Evolutionary conservation across 2,888 invertebrate species (phyloP).

Genomic region (Drosophila affinis): DNA sequence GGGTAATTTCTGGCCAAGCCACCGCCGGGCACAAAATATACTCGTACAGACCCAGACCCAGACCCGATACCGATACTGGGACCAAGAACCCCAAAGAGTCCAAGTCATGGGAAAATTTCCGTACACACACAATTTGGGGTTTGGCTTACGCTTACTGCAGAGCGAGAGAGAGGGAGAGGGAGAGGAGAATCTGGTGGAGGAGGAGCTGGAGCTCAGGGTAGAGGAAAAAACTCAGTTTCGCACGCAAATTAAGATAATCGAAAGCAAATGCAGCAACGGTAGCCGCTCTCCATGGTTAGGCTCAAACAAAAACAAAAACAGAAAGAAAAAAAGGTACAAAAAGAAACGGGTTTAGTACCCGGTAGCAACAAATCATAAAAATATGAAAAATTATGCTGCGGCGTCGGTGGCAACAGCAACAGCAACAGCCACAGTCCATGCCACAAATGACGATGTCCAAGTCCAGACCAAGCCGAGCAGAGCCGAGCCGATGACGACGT

Average conservation of each 20-base stretch:
- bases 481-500: conserved; percentile 54
- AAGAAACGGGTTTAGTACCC: conserved; percentile 76
- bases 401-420: conserved; percentile 40
- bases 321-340: conserved; percentile 10
- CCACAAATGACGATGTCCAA: conserved; percentile 15
- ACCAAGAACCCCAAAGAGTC: conserved; percentile 50
- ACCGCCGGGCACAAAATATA: conserved; percentile 68
- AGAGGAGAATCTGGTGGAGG: conserved; percentile 32
- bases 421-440: conserved; percentile 15
- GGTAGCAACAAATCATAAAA: conserved; percentile 80
- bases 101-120: conserved; percentile 78
- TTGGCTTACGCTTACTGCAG: conserved; percentile 67
- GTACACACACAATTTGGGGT: conserved; percentile 79
- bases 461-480: conserved; percentile 5
- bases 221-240: conserved; percentile 79
- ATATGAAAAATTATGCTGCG: conserved; percentile 77
- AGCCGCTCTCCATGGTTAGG: conserved; percentile 72
- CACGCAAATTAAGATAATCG: conserved; percentile 83
- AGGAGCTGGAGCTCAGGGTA: conserved; percentile 2
- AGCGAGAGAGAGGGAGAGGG: neutral
- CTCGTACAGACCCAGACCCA: conserved; percentile 48
- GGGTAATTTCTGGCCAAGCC: conserved; percentile 76
- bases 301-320: conserved; percentile 46
- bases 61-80: conserved; percentile 6
- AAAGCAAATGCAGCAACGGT: conserved; percentile 76